These are phyloP conservation scores for Scolopax bukidnonensis DNA, from an alignment of 2,797 vertebrate species.

Conservation along the genomic window DNA sequence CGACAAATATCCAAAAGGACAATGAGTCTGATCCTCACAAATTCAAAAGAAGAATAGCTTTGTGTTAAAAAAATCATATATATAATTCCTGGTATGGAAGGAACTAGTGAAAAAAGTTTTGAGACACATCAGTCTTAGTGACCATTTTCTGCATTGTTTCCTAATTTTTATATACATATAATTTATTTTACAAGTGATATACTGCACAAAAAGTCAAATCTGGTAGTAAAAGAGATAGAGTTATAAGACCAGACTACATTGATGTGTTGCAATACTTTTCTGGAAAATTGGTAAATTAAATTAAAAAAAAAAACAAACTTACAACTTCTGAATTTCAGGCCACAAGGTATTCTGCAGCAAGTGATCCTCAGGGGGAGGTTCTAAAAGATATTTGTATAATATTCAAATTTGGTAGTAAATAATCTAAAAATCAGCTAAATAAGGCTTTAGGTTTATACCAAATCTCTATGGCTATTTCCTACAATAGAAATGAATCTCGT, in stretches of 20 bases:
- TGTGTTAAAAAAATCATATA: background rate
- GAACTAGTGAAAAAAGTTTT: background rate
- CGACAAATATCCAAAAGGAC: background rate
- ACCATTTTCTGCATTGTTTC: background rate
- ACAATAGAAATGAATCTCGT: constrained; percentile 38
- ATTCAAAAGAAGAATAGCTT: background rate
- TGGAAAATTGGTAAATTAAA: background rate
- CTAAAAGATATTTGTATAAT: constrained; percentile 74
- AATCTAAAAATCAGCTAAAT: background rate
- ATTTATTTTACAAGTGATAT: background rate
- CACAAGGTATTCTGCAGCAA: constrained; percentile 97
- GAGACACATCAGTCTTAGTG: background rate
- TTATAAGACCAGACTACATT: background rate
- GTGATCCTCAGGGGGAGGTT: constrained; percentile 95
- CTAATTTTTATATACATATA: background rate
- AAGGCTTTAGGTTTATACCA: background rate
- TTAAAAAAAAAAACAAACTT: constrained; percentile 73
- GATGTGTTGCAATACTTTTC: background rate
- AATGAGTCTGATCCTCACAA: background rate
- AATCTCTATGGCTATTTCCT: background rate
- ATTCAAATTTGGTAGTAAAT: background rate
- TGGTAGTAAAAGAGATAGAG: background rate
- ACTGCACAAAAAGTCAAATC: background rate
- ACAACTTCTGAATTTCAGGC: constrained; percentile 98
- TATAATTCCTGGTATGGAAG: background rate